These are phyloP conservation scores for Reticulitermes speratus DNA, from an alignment of 1,140 invertebrate genomes.

Conservation along the genomic window DNA sequence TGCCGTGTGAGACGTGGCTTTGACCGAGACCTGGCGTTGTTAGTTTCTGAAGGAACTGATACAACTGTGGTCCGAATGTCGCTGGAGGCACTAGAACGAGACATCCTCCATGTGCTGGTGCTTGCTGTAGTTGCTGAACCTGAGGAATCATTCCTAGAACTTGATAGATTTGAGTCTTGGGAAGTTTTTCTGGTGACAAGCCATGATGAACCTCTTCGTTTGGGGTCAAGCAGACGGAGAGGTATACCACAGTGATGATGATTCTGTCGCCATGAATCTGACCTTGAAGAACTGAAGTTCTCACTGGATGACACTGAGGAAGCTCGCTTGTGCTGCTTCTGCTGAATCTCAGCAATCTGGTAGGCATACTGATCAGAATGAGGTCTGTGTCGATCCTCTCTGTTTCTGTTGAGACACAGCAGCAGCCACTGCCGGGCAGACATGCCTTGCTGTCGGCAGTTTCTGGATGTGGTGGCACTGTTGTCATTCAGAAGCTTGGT, in stretches of 20 bases:
- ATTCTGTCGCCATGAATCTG: conserved; percentile 77
- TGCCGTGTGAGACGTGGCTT: conserved; percentile 74
- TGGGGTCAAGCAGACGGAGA: conserved; percentile 68
- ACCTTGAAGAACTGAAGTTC: conserved; percentile 81
- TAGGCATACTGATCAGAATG: conserved; percentile 72
- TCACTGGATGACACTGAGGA: conserved; percentile 84
- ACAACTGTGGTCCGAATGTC: conserved; percentile 47
- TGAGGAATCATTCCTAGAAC: conserved; percentile 84
- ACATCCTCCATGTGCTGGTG: conserved; percentile 81
- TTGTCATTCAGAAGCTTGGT: conserved; percentile 54
- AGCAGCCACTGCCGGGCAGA: conserved; percentile 48
- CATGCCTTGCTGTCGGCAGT: conserved; percentile 29
- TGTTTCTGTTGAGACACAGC: conserved; percentile 43
- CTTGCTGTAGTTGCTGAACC: conserved; percentile 81
- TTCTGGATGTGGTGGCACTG: conserved; percentile 36
- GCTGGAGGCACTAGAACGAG: conserved; percentile 67
- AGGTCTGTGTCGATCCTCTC: conserved; percentile 34
- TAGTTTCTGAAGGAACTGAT: conserved; percentile 37
- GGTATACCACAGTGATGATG: conserved; percentile 73
- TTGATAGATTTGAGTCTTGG: conserved; percentile 85
- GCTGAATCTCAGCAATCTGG: conserved; percentile 75
- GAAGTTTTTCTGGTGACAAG: conserved; percentile 84
- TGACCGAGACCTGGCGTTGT: conserved; percentile 33
- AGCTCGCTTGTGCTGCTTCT: conserved; percentile 70
- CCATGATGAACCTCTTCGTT: conserved; percentile 79